Conservation (phyloP, 2,797 vertebrate species). For the Ciconia nigra region DNA sequence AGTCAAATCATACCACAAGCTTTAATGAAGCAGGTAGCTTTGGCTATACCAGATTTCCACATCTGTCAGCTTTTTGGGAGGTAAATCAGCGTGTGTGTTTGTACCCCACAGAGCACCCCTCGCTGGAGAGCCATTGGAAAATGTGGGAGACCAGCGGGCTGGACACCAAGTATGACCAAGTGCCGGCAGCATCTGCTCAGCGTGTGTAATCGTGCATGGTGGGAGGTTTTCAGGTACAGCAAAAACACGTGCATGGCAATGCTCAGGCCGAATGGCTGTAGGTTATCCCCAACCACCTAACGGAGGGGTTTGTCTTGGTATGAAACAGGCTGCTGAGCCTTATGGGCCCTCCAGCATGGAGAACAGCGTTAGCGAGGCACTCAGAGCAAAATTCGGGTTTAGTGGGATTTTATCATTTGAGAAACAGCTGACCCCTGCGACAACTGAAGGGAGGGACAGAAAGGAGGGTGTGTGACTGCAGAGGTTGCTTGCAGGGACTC, state of each 20-base stretch:
- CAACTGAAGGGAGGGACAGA: neutral
- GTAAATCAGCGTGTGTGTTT: neutral
- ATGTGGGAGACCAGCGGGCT: neutral
- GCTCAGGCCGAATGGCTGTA: neutral
- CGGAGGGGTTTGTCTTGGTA: neutral
- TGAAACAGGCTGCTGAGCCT: neutral
- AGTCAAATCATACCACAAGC: neutral
- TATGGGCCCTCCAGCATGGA: neutral
- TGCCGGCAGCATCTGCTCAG: neutral
- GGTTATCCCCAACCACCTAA: neutral
- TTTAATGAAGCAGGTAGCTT: neutral
- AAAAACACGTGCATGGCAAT: neutral
- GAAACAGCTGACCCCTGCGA: neutral
- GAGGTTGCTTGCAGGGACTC: neutral
- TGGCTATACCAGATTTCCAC: neutral
- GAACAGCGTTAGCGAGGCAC: neutral
- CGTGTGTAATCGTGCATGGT: neutral
- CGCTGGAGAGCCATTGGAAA: accelerated
- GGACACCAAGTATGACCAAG: neutral
- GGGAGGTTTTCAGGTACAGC: neutral
- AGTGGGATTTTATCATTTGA: neutral
- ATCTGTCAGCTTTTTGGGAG: neutral
- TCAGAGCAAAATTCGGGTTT: neutral
- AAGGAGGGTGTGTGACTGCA: neutral
- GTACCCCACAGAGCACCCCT: neutral